Percentiles rank a stretch among this genome's conserved stretches.
Evolutionary conservation across 2,797 vertebrate genomes (phyloP).

Genomic region (Selene dorsalis): DNA sequence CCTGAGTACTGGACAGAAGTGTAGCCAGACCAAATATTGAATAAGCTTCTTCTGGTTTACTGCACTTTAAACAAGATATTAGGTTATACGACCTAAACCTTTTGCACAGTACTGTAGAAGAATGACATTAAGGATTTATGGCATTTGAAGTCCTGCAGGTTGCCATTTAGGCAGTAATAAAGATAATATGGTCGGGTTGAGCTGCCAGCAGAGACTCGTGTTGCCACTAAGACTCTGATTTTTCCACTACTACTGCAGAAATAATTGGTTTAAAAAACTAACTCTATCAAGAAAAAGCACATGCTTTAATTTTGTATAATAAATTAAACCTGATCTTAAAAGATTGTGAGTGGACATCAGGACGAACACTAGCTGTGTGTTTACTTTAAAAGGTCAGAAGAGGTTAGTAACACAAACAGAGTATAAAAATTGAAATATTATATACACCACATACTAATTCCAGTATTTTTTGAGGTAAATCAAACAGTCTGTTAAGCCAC

Average conservation of each 20-base stretch:
- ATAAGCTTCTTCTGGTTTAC: too few relatives aligned
- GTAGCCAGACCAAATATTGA: too few relatives aligned
- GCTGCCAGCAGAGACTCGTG: neutral
- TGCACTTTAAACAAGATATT: too few relatives aligned
- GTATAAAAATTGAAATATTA: neutral
- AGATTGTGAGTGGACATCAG: too few relatives aligned
- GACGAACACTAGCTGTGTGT: too few relatives aligned
- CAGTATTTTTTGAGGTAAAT: constrained; percentile 1
- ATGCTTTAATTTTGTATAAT: neutral
- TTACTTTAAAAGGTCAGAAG: too few relatives aligned
- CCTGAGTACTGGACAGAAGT: too few relatives aligned
- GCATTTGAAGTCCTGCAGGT: constrained; percentile 12
- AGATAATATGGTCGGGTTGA: constrained; percentile 34
- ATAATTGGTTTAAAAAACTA: neutral
- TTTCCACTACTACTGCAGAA: neutral
- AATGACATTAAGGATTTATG: constrained; percentile 1
- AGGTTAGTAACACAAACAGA: neutral
- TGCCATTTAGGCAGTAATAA: constrained; percentile 48
- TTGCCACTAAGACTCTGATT: neutral
- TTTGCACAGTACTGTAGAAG: neutral
- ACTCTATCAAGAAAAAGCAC: neutral
- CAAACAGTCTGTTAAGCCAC: neutral
- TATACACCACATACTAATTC: too few relatives aligned
- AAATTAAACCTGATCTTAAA: neutral
- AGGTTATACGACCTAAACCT: neutral